These are phyloP conservation scores for Steatocranus sp. DNA, from an alignment of 2,797 vertebrate species.

Conservation along the genomic window DNA sequence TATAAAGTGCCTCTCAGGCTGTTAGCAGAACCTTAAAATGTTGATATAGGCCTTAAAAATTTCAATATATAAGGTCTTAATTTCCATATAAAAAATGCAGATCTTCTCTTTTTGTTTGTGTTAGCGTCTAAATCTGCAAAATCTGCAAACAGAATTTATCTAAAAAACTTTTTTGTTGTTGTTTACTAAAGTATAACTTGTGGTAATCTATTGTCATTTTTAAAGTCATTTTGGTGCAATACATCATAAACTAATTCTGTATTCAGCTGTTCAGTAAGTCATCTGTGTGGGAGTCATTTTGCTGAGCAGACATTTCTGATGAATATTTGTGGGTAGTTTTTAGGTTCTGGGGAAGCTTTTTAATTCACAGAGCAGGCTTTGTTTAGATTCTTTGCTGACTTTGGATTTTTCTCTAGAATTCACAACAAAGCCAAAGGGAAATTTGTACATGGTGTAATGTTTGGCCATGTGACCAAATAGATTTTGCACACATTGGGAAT, in stretches of 20 bases:
- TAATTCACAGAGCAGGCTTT: background rate
- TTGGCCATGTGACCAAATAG: background rate
- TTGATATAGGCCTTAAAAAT: fast-evolving
- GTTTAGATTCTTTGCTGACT: background rate
- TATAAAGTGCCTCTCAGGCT: background rate
- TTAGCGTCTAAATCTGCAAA: background rate
- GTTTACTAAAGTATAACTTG: background rate
- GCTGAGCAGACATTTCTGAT: background rate
- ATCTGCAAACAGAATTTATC: background rate
- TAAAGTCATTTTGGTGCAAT: background rate
- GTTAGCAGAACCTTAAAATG: background rate
- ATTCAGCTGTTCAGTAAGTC: background rate
- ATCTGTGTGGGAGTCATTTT: background rate
- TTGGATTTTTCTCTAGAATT: background rate
- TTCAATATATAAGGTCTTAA: background rate
- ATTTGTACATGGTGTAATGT: fast-evolving
- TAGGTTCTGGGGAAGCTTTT: background rate
- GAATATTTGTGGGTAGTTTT: background rate
- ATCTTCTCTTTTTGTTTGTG: background rate
- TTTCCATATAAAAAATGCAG: background rate
- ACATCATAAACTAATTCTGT: background rate
- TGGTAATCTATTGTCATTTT: background rate
- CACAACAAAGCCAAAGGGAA: background rate
- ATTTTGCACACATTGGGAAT: background rate
- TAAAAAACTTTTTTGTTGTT: background rate